Conservation (phyloP, 2,888 invertebrate genomes). For the Rhamnusium bicolor region DNA sequence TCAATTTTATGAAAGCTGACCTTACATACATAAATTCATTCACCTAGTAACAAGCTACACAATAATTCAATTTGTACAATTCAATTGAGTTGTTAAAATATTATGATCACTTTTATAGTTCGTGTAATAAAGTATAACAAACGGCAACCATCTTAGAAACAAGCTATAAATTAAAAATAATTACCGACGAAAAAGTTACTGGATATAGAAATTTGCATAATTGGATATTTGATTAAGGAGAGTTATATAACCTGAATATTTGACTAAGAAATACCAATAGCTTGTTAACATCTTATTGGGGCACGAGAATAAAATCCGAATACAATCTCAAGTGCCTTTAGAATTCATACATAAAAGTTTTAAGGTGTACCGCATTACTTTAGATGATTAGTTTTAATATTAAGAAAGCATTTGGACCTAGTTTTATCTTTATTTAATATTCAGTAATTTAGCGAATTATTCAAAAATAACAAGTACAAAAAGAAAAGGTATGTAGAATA, state of each 20-base stretch:
- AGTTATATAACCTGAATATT: background rate
- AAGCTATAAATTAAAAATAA: conserved; percentile 23
- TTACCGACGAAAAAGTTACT: background rate
- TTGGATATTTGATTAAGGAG: conserved; percentile 20
- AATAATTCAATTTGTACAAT: conserved; percentile 10
- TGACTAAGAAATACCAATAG: conserved; percentile 18
- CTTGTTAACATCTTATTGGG: conserved; percentile 1
- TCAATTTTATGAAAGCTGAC: background rate
- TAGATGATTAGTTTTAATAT: conserved; percentile 29
- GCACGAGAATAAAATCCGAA: background rate
- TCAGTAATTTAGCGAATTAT: too few species aligned
- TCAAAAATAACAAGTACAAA: too few species aligned
- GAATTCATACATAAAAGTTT: conserved; percentile 14
- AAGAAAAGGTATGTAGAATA: too few species aligned
- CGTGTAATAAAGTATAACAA: conserved; percentile 18
- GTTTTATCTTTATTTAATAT: too few species aligned
- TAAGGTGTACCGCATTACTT: conserved; percentile 21
- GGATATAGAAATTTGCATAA: conserved; percentile 21
- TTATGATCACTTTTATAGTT: conserved; percentile 21
- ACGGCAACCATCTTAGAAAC: background rate
- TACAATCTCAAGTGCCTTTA: conserved; percentile 12
- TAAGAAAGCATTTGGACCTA: conserved; percentile 3
- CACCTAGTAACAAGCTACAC: background rate
- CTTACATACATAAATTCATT: background rate
- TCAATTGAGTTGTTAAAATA: conserved; percentile 28